Conservation (phyloP, 2,888 invertebrate species). For the Thyatira batis region DNA sequence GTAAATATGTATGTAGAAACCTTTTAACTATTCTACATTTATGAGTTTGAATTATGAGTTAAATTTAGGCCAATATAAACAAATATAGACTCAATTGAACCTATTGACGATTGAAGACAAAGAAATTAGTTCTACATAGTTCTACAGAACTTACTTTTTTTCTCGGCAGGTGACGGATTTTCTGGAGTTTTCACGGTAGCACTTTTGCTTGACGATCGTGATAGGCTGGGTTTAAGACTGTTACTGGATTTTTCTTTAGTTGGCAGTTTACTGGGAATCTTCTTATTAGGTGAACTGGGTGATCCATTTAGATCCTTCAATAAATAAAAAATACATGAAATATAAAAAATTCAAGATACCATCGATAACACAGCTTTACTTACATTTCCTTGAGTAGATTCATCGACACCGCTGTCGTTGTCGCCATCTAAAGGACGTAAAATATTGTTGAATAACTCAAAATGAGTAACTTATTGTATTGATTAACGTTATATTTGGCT, state of each 20-base stretch:
- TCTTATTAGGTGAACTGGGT: conserved; percentile 88
- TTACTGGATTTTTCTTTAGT: conserved; percentile 75
- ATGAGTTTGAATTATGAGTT: too few species aligned
- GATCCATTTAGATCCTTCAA: conserved; percentile 86
- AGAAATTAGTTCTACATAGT: neutral
- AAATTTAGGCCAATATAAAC: too few species aligned
- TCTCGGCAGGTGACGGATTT: conserved; percentile 78
- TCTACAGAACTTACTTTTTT: conserved; percentile 85
- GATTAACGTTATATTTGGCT: conserved; percentile 44
- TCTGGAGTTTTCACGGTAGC: conserved; percentile 88
- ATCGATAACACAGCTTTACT: conserved; percentile 50
- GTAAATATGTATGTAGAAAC: too few species aligned
- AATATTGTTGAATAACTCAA: neutral
- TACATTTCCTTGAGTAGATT: conserved; percentile 91
- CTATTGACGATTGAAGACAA: neutral
- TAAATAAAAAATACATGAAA: neutral
- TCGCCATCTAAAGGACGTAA: conserved; percentile 86
- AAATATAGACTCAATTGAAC: too few species aligned
- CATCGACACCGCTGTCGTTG: conserved; percentile 92
- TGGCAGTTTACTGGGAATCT: conserved; percentile 83
- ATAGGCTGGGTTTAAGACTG: conserved; percentile 76
- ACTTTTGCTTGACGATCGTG: conserved; percentile 84
- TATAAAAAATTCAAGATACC: neutral
- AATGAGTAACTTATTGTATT: conserved; percentile 4
- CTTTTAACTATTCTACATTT: too few species aligned